Evolutionary conservation across 2,113 vertebrate genomes (phyloP).

Genomic region (Chamaea fasciata): DNA sequence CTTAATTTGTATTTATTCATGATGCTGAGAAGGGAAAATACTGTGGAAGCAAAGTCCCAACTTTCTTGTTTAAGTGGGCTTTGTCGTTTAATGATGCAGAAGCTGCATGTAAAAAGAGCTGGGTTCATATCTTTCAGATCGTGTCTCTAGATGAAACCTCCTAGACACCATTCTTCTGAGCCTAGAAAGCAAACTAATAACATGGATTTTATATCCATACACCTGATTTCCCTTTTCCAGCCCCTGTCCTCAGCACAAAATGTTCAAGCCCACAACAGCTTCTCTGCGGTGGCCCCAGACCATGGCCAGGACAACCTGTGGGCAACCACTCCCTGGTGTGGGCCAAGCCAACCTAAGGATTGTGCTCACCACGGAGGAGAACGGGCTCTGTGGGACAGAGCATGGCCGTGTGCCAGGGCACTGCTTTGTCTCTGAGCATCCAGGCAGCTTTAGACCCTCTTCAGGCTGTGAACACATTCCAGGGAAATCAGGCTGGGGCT

Average conservation of each 20-base stretch:
- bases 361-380: neutral
- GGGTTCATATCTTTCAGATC: neutral
- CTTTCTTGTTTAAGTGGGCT: neutral
- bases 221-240: neutral
- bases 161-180: neutral
- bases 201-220: neutral
- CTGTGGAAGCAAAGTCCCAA: neutral
- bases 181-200: neutral
- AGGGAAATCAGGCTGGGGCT: neutral
- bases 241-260: neutral
- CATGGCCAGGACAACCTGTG: neutral
- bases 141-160: neutral
- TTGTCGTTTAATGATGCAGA: neutral
- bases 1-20: neutral
- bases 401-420: neutral
- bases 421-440: neutral
- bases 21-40: neutral
- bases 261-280: neutral
- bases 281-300: neutral
- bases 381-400: neutral
- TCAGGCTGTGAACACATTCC: neutral
- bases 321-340: neutral
- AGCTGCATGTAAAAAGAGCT: neutral
- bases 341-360: neutral
- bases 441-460: neutral